These are phyloP conservation scores for Eucriotettix oculatus DNA, from an alignment of 2,888 invertebrate genomes.

Conservation along the genomic window DNA sequence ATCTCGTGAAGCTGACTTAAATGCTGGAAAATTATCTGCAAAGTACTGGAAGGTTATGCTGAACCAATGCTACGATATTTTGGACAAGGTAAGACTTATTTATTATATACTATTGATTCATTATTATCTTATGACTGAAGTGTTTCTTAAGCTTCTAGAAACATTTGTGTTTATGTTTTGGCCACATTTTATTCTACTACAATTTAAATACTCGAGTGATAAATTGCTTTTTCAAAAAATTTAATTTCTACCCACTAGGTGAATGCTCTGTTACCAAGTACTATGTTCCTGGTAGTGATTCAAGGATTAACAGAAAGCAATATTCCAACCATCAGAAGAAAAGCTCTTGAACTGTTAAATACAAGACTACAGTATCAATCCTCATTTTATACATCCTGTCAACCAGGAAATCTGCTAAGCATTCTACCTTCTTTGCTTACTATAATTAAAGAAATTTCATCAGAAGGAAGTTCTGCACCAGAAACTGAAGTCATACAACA, in stretches of 20 bases:
- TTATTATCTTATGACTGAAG: no score
- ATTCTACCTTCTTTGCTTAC: slow-evolving; percentile 12
- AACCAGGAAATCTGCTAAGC: slow-evolving; percentile 4
- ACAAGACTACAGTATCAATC: slow-evolving; percentile 55
- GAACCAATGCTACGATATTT: slow-evolving; percentile 59
- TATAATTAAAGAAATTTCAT: slow-evolving; percentile 22
- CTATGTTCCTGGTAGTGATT: slow-evolving; percentile 64
- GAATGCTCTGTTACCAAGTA: slow-evolving; percentile 59
- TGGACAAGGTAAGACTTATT: slow-evolving; percentile 44
- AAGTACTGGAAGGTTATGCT: slow-evolving; percentile 74
- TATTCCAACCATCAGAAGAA: slow-evolving; percentile 51
- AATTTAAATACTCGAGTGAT: not conserved
- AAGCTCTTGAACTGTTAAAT: slow-evolving; percentile 73
- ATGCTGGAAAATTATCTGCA: slow-evolving; percentile 32
- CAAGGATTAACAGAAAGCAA: slow-evolving; percentile 55
- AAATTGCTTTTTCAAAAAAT: not conserved
- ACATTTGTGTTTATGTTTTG: no score
- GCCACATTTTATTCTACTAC: not conserved
- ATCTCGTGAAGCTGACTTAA: slow-evolving; percentile 42
- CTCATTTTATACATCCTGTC: slow-evolving; percentile 32
- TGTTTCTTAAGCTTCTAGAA: no score
- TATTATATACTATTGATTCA: no score
- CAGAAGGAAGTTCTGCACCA: slow-evolving; percentile 24
- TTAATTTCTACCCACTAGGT: slow-evolving; percentile 10
- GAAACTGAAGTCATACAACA: slow-evolving; percentile 53